Evolutionary conservation across 2,888 invertebrate genomes (phyloP).

Genomic region (Halictus ligatus): DNA sequence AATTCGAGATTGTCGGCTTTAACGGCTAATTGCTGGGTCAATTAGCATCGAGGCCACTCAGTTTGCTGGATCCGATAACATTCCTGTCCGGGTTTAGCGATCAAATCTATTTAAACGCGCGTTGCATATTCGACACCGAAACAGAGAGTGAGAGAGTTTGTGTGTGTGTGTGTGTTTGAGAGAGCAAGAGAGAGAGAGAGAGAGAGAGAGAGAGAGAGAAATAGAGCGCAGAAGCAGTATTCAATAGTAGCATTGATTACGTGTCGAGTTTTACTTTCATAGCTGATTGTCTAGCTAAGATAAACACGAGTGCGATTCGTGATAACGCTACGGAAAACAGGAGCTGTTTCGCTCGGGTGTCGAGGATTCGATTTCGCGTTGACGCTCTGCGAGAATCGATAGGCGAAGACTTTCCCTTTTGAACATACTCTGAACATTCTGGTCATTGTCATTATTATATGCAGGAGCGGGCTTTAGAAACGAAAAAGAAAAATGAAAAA

Average conservation of each 20-base stretch:
- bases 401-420: background rate
- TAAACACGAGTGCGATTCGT: background rate
- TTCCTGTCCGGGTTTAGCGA: constrained; percentile 36
- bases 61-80: constrained; percentile 50
- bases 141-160: background rate
- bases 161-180: too few relatives aligned
- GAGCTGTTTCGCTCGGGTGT: constrained; percentile 24
- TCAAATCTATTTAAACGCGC: constrained; percentile 1
- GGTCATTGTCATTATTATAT: background rate
- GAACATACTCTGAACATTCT: background rate
- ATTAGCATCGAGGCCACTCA: constrained; percentile 63
- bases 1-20: constrained; percentile 35
- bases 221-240: background rate
- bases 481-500: background rate
- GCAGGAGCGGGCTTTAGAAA: too few relatives aligned
- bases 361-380: constrained; percentile 14
- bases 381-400: constrained; percentile 27
- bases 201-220: background rate
- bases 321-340: background rate
- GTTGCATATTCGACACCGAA: background rate
- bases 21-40: constrained; percentile 77
- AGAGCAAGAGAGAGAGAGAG: background rate
- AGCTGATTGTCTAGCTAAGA: constrained; percentile 15
- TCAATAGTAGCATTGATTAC: constrained; percentile 42
- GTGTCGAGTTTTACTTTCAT: constrained; percentile 44